Evolutionary conservation across 2,113 vertebrate species (phyloP).

Genomic region (Zeus faber): DNA sequence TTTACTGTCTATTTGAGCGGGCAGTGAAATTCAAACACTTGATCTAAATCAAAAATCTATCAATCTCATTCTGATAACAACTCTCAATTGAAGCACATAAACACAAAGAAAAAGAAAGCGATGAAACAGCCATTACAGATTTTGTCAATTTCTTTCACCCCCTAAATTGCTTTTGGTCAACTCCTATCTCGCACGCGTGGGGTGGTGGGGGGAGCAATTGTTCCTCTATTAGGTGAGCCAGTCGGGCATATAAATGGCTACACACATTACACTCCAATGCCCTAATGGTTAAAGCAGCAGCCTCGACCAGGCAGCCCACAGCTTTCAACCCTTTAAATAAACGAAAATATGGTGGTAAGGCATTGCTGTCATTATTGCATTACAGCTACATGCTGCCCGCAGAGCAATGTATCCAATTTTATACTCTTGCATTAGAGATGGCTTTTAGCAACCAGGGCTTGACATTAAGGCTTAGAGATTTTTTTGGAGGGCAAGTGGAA

Average conservation of each 20-base stretch:
- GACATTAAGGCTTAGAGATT: no score
- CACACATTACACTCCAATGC: neutral
- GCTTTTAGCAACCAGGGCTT: no score
- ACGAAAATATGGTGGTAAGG: no score
- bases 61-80: conserved; percentile 37
- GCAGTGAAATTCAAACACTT: conserved; percentile 38
- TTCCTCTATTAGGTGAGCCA: conserved; percentile 24
- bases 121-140: conserved; percentile 53
- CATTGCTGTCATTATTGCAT: no score
- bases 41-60: conserved; percentile 67
- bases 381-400: no score
- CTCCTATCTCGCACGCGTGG: conserved; percentile 13
- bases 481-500: no score
- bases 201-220: conserved; percentile 23
- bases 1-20: conserved; percentile 52
- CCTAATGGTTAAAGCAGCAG: neutral
- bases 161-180: conserved; percentile 52
- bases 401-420: no score
- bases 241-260: conserved; percentile 11
- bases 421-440: no score
- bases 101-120: conserved; percentile 29
- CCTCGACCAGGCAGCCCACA: neutral
- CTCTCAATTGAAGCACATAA: conserved; percentile 34
- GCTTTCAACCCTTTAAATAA: no score
- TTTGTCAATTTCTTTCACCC: conserved; percentile 20